Evolutionary conservation across 2,113 vertebrate species (phyloP), one percentile per base, ranked within the genome.

Genomic region (Strigops habroptila): DNA sequence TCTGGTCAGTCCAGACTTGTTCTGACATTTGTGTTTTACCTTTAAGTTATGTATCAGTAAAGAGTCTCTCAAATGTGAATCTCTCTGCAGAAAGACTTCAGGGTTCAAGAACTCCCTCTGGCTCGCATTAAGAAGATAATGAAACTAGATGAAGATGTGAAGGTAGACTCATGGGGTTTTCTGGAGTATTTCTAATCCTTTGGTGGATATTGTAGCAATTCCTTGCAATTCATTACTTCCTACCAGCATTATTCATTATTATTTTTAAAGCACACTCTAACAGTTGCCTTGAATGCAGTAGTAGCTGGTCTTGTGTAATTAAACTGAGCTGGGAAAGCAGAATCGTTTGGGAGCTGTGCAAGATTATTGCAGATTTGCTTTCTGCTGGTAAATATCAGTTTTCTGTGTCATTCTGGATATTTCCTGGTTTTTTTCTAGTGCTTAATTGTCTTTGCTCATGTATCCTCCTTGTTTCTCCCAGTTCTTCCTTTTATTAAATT

Each of bases 121-220:
- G 99, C 99, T 95, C 99, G 99, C 71, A 99, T 99, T 97, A 99
- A 99, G 98, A 99, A 99, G 97, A 99, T 99, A 95, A 99, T 99
- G 99, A 99, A 99, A 93, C 96, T 99, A 95, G 99, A 99, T 98
- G 99, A 99, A 96, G 99, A 99, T 93, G 99, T 99, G 91, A 99
- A 99, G 98, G 99, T 99, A 98, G 92, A 27, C 39, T 87, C 43
- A 3, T 35, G 25, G 43, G 6, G 1, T 43, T 3, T n/a, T 75
- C 43, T 64, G 25, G 18, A 31, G 30, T 27, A 22, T 27, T 90
- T 53, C 3, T 73, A 9, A 23, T 59, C 65, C 10, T 82, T 76
- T 24, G 57, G 24, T 86, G 89, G 51, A 9, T 78, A 49, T 33
- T 30, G 52, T 44, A 57, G 21, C 73, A 46, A n/a, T 71, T 91